Evolutionary conservation across 37 sponge, comb jelly and placozoan species (phyloP).

Genomic region (Trichoplax adhaerens): DNA sequence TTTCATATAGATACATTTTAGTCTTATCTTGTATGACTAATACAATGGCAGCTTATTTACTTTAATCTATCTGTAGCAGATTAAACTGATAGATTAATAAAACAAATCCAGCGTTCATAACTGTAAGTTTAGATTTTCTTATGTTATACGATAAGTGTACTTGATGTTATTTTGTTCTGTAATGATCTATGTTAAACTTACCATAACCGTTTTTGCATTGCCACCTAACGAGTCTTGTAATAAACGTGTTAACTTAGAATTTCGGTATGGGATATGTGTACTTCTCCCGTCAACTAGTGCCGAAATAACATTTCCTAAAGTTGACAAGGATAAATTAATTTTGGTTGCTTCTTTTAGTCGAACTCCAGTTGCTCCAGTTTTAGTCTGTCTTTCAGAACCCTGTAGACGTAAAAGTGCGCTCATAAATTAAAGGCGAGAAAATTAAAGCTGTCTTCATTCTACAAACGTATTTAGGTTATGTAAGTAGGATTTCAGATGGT

Average conservation of each 20-base stretch:
- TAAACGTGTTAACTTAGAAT: slow-evolving; percentile 82
- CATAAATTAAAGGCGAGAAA: too few species aligned
- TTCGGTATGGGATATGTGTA: slow-evolving; percentile 84
- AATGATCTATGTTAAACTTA: slow-evolving; percentile 10
- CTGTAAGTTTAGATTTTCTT: neutral
- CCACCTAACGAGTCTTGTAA: slow-evolving; percentile 98
- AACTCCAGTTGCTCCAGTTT: slow-evolving; percentile 65
- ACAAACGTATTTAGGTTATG: too few species aligned
- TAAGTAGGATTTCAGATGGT: too few species aligned
- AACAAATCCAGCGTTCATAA: neutral
- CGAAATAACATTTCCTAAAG: slow-evolving; percentile 88
- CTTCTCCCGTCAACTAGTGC: slow-evolving; percentile 90
- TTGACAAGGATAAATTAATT: slow-evolving; percentile 88
- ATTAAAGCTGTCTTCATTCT: too few species aligned
- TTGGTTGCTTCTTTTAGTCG: slow-evolving; percentile 72
- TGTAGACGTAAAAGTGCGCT: neutral
- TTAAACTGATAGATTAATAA: neutral
- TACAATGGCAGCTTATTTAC: neutral
- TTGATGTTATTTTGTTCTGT: neutral
- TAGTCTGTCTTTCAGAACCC: slow-evolving; percentile 87
- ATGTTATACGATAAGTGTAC: neutral
- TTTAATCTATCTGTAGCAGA: neutral
- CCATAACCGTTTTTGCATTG: slow-evolving; percentile 97
- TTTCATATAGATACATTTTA: neutral
- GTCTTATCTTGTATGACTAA: neutral